Evolutionary conservation across 1,140 invertebrate species (phyloP).

Genomic region (Trialeurodes vaporariorum): DNA sequence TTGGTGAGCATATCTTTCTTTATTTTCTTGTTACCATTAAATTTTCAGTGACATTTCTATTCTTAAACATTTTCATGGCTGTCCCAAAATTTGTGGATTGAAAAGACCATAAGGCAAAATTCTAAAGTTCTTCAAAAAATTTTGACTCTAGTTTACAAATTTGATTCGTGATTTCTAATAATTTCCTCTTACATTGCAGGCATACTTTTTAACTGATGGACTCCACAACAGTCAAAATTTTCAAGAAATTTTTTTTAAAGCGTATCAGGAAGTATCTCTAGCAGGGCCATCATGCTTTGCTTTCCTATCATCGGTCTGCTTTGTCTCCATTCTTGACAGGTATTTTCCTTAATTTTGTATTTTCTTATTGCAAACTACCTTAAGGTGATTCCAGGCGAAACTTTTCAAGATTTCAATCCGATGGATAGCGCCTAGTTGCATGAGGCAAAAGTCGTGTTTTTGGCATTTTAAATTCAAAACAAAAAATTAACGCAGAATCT

Average conservation of each 20-base stretch:
- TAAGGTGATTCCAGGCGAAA: not conserved
- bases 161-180: not conserved
- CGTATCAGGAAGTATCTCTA: not conserved
- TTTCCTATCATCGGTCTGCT: not conserved
- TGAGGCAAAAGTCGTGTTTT: not conserved
- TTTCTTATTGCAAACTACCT: not conserved
- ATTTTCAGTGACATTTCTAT: not conserved
- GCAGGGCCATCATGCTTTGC: not conserved
- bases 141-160: not conserved
- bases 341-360: not conserved
- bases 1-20: not conserved
- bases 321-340: not conserved
- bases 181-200: not conserved
- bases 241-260: not conserved
- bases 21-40: not conserved
- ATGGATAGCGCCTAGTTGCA: too few relatives aligned
- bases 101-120: not conserved
- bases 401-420: too few relatives aligned
- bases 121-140: not conserved
- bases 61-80: not conserved
- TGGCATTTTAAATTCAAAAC: not conserved
- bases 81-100: not conserved
- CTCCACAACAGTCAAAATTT: not conserved
- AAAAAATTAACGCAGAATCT: not conserved
- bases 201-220: not conserved